phyloP scores from a whole-genome alignment of 2,797 vertebrate genomes.

The Malacoctenus gilli region DNA sequence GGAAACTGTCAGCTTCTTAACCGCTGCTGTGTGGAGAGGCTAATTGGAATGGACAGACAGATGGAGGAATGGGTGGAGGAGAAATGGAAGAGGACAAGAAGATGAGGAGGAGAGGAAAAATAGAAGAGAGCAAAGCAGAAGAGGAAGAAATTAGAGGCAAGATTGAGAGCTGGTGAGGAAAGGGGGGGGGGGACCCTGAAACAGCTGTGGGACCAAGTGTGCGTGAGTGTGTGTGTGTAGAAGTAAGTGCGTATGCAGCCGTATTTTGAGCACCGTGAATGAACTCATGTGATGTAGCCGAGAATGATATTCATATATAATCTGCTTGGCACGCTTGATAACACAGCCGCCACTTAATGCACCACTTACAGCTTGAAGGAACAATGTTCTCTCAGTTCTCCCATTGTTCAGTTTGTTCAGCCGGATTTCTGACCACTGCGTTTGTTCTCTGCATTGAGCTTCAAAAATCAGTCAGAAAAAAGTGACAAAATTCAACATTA shows the following conservation, averaged over 20 bases:
- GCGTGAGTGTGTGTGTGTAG: constrained; percentile 22
- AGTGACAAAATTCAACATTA: no score
- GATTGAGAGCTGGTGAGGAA: constrained; percentile 29
- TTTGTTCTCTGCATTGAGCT: no score
- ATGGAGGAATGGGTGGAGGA: constrained; percentile 55
- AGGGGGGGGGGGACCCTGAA: constrained; percentile 25
- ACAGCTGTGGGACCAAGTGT: constrained; percentile 53
- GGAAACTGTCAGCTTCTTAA: constrained; percentile 82
- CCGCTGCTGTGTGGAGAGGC: constrained; percentile 67
- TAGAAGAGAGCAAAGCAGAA: constrained; percentile 14
- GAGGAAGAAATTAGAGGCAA: constrained; percentile 28
- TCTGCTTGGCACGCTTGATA: constrained; percentile 48
- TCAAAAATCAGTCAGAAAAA: no score
- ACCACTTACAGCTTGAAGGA: constrained; percentile 16
- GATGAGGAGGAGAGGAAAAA: constrained; percentile 51
- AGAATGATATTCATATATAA: constrained; percentile 53
- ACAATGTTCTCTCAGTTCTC: neutral
- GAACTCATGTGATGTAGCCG: constrained; percentile 64
- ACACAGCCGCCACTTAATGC: constrained; percentile 15
- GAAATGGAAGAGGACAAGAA: constrained; percentile 55
- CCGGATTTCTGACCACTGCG: no score
- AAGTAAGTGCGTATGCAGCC: constrained; percentile 23
- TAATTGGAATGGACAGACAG: constrained; percentile 85
- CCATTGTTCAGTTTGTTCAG: no score
- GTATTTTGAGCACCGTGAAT: constrained; percentile 55